Evolutionary conservation across 2,797 vertebrate species (phyloP).

Genomic region (Masticophis lateralis): DNA sequence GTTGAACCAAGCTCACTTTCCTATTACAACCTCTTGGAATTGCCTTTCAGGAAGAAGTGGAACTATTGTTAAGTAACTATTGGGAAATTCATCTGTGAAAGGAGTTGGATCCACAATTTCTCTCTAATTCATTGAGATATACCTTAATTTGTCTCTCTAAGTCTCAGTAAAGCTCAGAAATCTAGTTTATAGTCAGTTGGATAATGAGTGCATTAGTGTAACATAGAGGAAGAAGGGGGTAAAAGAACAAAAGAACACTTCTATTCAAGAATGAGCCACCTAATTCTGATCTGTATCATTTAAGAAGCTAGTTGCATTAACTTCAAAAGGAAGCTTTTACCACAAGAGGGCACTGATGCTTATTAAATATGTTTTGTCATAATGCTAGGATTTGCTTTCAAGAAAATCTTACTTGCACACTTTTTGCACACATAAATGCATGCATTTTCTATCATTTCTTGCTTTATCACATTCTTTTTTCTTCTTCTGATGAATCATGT

Average conservation of each 20-base stretch:
- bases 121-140: background rate
- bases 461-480: background rate
- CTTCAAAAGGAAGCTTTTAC: conserved; percentile 21
- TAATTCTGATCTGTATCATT: background rate
- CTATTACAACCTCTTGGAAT: background rate
- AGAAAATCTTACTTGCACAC: background rate
- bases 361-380: conserved; percentile 37
- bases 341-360: conserved; percentile 63
- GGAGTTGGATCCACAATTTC: background rate
- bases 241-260: background rate
- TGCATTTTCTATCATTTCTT: background rate
- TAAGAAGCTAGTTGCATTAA: background rate
- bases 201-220: background rate
- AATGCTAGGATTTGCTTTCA: background rate
- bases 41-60: background rate
- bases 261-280: background rate
- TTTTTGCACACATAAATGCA: background rate
- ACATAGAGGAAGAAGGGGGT: background rate
- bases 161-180: background rate
- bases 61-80: background rate
- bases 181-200: background rate
- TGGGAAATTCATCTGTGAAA: background rate
- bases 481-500: background rate
- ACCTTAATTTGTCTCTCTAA: background rate
- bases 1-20: background rate